A percentile compares a stretch with the other conserved stretches of the same genome.
phyloP scores from a whole-genome alignment of 1,140 invertebrate species.

The Drosophila ironensis region DNA sequence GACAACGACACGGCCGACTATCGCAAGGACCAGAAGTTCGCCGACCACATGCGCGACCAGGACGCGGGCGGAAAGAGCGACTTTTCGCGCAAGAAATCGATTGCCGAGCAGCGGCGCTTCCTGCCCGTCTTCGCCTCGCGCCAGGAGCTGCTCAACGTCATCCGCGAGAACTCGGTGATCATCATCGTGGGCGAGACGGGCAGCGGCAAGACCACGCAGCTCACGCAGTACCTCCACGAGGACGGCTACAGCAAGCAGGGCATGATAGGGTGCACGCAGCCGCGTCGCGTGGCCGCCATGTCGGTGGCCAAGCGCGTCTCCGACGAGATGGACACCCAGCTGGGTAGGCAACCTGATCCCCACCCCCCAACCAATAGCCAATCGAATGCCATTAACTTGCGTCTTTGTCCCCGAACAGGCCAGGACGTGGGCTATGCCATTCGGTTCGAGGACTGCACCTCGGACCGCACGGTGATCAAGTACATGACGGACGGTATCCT shows the following conservation, averaged over 20 bases:
- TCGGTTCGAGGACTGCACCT: conserved; percentile 99
- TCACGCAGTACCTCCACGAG: conserved; percentile 99
- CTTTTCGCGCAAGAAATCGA: conserved; percentile 93
- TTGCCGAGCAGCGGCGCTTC: conserved; percentile 94
- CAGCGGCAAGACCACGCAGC: conserved; percentile 97
- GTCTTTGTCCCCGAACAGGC: conserved; percentile 81
- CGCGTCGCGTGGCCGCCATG: conserved; percentile 98
- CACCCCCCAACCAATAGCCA: no score
- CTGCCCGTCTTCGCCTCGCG: conserved; percentile 98
- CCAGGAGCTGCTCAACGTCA: conserved; percentile 95
- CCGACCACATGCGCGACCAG: conserved; percentile 93
- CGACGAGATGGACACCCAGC: conserved; percentile 96
- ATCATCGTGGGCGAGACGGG: conserved; percentile 99
- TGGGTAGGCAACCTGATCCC: no score
- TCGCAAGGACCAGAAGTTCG: conserved; percentile 96
- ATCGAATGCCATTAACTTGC: background rate
- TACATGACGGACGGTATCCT: conserved; percentile 99
- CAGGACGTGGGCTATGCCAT: conserved; percentile 99
- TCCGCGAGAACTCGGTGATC: conserved; percentile 97
- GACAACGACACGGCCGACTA: conserved; percentile 87
- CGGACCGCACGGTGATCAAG: conserved; percentile 97
- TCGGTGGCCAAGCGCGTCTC: conserved; percentile 99
- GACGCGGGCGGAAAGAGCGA: conserved; percentile 89
- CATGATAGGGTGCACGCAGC: conserved; percentile 98
- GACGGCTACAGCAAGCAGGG: conserved; percentile 97